A percentile compares a stretch with the other conserved stretches of the same genome.
Conservation (phyloP, 2,113 vertebrate genomes). For the Talpa occidentalis region DNA sequence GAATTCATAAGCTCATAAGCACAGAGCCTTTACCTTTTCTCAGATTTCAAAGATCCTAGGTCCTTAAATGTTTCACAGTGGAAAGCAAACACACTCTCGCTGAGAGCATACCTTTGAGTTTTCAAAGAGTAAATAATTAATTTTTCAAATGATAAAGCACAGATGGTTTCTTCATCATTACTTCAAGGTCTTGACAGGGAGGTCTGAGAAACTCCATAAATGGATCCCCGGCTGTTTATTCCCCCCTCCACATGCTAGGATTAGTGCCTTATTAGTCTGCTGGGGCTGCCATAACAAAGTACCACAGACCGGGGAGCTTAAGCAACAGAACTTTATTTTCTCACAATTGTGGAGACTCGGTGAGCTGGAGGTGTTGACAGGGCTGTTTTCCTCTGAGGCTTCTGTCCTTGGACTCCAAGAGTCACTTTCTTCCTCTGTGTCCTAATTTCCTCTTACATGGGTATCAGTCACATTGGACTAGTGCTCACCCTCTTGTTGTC, state of each 20-base stretch:
- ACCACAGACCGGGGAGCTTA: not conserved
- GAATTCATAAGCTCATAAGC: not conserved
- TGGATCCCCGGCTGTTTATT: not conserved
- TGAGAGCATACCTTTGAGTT: not conserved
- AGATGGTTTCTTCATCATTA: not conserved
- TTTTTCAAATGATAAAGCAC: not conserved
- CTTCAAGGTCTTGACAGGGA: not conserved
- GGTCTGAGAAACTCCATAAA: not conserved
- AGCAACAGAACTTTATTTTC: not conserved
- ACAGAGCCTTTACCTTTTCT: not conserved
- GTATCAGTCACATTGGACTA: not conserved
- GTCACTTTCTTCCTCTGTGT: not conserved
- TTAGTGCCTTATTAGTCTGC: not conserved
- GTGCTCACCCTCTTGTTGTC: not conserved
- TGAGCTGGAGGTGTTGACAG: not conserved
- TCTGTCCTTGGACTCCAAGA: not conserved
- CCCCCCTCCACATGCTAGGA: rapidly evolving
- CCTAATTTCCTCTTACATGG: not conserved
- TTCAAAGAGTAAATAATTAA: not conserved
- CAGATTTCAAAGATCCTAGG: not conserved
- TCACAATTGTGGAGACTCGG: rapidly evolving
- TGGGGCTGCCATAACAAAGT: not conserved
- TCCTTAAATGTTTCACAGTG: not conserved
- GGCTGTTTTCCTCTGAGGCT: not conserved
- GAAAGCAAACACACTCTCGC: not conserved